Conservation (phyloP, 2,888 invertebrate species). For the Proisotoma minuta region DNA sequence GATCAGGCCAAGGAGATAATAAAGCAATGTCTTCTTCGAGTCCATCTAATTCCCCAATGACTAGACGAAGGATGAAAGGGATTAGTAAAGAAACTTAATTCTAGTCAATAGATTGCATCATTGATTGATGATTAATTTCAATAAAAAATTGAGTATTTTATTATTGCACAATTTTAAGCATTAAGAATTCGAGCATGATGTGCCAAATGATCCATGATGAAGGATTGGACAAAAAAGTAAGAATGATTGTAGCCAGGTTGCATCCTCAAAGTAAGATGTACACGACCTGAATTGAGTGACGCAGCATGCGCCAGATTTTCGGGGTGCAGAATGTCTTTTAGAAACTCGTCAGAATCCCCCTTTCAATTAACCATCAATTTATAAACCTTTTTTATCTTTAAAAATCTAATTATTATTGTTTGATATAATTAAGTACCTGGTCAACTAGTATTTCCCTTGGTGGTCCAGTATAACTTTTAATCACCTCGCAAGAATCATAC, state of each 20-base stretch:
- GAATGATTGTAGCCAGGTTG: conserved; percentile 89
- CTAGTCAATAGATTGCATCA: too few species aligned
- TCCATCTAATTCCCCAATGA: too few species aligned
- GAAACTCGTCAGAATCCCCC: conserved; percentile 78
- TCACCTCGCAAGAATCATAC: conserved; percentile 85
- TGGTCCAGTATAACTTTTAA: conserved; percentile 75
- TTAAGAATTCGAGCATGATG: conserved; percentile 64
- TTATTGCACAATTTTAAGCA: neutral
- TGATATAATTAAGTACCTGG: too few species aligned
- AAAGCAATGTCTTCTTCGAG: too few species aligned
- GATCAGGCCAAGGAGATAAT: too few species aligned
- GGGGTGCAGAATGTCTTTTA: conserved; percentile 73
- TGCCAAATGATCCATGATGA: conserved; percentile 84
- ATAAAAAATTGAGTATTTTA: too few species aligned
- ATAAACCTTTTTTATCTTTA: too few species aligned
- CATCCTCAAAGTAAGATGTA: conserved; percentile 50
- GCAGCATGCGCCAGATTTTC: conserved; percentile 70
- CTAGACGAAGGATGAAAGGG: neutral
- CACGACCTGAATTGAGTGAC: conserved; percentile 57
- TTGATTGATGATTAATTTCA: too few species aligned
- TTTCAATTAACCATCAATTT: conserved; percentile 55
- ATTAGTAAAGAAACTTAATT: too few species aligned
- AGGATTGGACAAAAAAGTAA: conserved; percentile 86
- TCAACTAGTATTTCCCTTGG: conserved; percentile 80
- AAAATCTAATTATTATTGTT: too few species aligned